Evolutionary conservation across 2,113 vertebrate genomes (phyloP).

Genomic region (Silurus glanis): DNA sequence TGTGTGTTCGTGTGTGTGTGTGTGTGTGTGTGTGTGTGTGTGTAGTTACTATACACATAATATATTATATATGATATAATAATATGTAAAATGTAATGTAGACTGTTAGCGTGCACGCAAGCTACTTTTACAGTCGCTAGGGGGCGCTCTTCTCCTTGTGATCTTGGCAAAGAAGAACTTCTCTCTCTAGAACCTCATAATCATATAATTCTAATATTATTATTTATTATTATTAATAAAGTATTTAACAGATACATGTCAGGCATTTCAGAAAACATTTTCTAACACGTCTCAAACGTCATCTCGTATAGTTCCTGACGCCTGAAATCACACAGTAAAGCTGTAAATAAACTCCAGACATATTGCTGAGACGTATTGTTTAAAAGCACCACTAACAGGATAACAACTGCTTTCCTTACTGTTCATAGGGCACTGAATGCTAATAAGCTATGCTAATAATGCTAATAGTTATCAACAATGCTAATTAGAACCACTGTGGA

Average conservation of each 20-base stretch:
- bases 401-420: not conserved
- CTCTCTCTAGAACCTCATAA: not conserved
- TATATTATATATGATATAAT: not conserved
- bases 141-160: conserved; percentile 64
- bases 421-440: not conserved
- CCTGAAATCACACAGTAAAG: not conserved
- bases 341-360: not conserved
- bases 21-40: too few relatives aligned
- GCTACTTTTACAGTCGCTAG: conserved; percentile 46
- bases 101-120: too few relatives aligned
- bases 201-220: not conserved
- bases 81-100: not conserved
- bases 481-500: too few relatives aligned
- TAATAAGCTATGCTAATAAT: not conserved
- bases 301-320: too few relatives aligned
- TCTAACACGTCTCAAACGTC: too few relatives aligned
- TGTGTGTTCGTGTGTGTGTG: too few relatives aligned
- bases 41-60: not conserved
- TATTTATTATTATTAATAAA: not conserved
- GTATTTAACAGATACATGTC: not conserved
- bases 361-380: not conserved
- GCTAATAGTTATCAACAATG: too few relatives aligned
- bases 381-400: not conserved
- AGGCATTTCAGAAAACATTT: too few relatives aligned
- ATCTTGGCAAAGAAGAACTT: conserved; percentile 1